Evolutionary conservation across 1,140 invertebrate genomes (phyloP).

Genomic region (Gonatopus flavifemur): DNA sequence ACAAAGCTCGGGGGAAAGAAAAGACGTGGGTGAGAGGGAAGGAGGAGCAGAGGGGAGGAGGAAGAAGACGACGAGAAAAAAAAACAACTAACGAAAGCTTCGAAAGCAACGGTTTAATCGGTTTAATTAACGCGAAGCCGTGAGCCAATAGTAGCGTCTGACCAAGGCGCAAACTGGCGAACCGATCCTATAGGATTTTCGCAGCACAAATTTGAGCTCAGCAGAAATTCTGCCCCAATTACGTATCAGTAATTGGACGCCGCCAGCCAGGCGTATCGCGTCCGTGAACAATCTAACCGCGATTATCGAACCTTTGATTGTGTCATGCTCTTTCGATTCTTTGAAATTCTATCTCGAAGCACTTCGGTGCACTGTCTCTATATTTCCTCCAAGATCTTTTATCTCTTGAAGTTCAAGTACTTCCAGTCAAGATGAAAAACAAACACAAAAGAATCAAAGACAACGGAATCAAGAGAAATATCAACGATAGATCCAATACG

Average conservation of each 20-base stretch:
- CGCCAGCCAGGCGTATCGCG: conserved; percentile 44
- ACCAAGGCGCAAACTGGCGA: conserved; percentile 22
- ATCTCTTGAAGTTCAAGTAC: too few relatives aligned
- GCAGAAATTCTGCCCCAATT: conserved; percentile 49
- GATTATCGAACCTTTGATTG: conserved; percentile 41
- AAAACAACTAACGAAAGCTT: background rate
- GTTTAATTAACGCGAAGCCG: conserved; percentile 46
- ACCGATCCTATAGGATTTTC: background rate
- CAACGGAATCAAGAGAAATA: too few relatives aligned
- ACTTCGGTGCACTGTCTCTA: too few relatives aligned
- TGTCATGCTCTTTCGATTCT: conserved; percentile 8
- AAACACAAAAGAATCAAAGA: too few relatives aligned
- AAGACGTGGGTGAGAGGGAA: background rate
- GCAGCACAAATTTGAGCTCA: conserved; percentile 39
- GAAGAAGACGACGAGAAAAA: background rate
- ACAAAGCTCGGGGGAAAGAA: too few relatives aligned
- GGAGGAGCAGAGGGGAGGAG: background rate
- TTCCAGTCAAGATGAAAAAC: too few relatives aligned
- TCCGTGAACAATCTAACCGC: conserved; percentile 24
- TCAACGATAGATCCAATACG: too few relatives aligned
- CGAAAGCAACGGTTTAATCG: conserved; percentile 34
- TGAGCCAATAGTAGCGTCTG: conserved; percentile 14
- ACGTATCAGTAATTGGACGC: conserved; percentile 51
- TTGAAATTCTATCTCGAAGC: conserved; percentile 11
- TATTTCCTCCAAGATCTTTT: too few relatives aligned